A percentile compares a stretch with the other conserved stretches of the same genome.
phyloP scores from a whole-genome alignment of 2,113 vertebrate genomes.

The Balaeniceps rex region DNA sequence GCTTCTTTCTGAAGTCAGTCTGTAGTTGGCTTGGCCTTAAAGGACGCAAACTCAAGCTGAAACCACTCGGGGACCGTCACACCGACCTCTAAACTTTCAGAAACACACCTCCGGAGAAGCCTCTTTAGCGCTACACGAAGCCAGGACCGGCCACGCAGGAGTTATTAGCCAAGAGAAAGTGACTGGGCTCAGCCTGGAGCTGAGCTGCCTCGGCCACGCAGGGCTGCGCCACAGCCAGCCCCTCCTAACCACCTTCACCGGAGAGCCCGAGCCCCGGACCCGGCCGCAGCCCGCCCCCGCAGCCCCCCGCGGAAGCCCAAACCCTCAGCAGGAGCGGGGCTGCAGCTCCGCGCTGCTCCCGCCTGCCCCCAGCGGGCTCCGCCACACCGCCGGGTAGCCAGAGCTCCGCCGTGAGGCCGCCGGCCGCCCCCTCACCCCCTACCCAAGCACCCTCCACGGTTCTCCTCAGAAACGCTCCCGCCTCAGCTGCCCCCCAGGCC shows the following conservation, averaged over 20 bases:
- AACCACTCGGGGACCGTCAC: not conserved
- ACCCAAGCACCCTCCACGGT: no score
- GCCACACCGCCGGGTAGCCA: no score
- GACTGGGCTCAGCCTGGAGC: not conserved
- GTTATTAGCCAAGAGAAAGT: rapidly evolving
- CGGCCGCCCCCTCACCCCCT: not conserved
- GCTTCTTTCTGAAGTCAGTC: no score
- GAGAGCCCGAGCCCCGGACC: no score
- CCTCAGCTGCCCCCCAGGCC: no score
- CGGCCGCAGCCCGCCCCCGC: not conserved
- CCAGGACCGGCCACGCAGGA: no score
- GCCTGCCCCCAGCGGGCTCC: no score
- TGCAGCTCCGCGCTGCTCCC: no score
- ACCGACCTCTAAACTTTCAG: rapidly evolving
- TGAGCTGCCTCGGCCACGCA: not conserved
- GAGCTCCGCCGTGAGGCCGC: not conserved
- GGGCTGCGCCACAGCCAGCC: not conserved
- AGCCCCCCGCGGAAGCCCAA: not conserved
- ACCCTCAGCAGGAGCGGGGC: no score
- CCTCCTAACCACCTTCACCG: not conserved
- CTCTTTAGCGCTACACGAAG: rapidly evolving
- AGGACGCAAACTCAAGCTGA: not conserved
- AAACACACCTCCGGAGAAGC: not conserved
- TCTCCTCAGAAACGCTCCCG: not conserved
- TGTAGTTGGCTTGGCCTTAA: no score